Percentiles rank a stretch among this genome's conserved stretches.
These are phyloP conservation scores for Rhynchophorus ferrugineus DNA, from an alignment of 1,140 invertebrate genomes.

Conservation along the genomic window DNA sequence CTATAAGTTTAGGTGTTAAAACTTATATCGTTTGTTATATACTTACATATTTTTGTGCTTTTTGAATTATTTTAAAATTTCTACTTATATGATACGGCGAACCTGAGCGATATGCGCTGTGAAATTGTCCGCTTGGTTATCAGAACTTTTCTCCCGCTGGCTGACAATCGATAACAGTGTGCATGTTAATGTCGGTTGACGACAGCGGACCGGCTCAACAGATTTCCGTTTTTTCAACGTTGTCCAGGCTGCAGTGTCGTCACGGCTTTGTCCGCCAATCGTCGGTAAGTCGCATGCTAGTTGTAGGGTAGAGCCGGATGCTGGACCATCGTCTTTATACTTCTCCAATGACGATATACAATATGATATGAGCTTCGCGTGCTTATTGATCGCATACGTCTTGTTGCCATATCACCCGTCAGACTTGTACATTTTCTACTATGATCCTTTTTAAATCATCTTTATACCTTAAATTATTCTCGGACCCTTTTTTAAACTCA, in stretches of 20 bases:
- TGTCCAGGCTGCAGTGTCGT: no score
- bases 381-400: slow-evolving; percentile 37
- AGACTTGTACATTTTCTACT: not conserved
- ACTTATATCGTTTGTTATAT: no score
- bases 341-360: slow-evolving; percentile 38
- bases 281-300: slow-evolving; percentile 10
- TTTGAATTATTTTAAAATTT: no score
- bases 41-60: no score
- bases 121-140: no score
- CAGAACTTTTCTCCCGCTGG: no score
- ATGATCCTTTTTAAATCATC: no score
- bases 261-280: not conserved
- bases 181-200: slow-evolving; percentile 4
- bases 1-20: no score
- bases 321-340: slow-evolving; percentile 30
- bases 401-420: not conserved
- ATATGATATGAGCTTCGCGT: slow-evolving; percentile 38
- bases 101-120: no score
- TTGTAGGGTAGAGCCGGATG: slow-evolving; percentile 14
- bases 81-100: no score
- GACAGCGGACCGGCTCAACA: slow-evolving; percentile 5
- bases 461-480: no score
- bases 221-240: not conserved
- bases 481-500: no score
- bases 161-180: not conserved